Evolutionary conservation across 2,113 vertebrate species (phyloP), one percentile per base, ranked within the genome.

Genomic region (Dryoscopus gambensis): DNA sequence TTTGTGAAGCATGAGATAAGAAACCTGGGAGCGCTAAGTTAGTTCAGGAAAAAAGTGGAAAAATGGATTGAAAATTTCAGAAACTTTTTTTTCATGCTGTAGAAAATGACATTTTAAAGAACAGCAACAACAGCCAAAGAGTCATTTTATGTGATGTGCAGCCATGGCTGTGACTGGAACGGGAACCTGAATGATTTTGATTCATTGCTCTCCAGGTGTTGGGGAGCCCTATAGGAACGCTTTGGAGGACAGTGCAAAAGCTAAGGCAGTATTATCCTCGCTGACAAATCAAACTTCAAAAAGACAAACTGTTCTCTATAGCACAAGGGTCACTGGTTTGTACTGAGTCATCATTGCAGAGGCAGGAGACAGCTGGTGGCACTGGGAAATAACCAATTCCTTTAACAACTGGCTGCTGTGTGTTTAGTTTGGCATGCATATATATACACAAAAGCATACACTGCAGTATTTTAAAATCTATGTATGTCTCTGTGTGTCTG

Each of bases 1-100:
- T 96, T 97, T 85, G n/a, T 93, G 90, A 94, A 76, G 62, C 74
- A 57, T 86, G 77, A 84, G 86, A 92, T 92, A 71, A 93, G 83
- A 92, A 94, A 90, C 73, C 56, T 82, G 39, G 31, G 83, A 40
- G 91, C 93, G 90, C 37, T 74, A 92, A 65, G 37, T 83, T 82
- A 79, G 47, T 70, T 93, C 67, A 91, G 71, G 49, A 73, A 94
- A 89, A 74, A 85, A 90, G 74, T 57, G 16, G 33, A 86, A 89
- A 94, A 95, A 93, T 73, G 13, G 83, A 95, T 55, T 71, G 86
- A 91, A 93, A 95, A 93, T 79, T 78, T 89, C 52, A 71, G 60
- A 75, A 95, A 82, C 53, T 37, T 83, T 86, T 92, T 65, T 22
- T 44, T 64, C 28, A 16, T 56, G 23, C 14, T 25, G 62, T 73